Evolutionary conservation across 2,797 vertebrate species (phyloP).

Genomic region (Naso thynnoides): DNA sequence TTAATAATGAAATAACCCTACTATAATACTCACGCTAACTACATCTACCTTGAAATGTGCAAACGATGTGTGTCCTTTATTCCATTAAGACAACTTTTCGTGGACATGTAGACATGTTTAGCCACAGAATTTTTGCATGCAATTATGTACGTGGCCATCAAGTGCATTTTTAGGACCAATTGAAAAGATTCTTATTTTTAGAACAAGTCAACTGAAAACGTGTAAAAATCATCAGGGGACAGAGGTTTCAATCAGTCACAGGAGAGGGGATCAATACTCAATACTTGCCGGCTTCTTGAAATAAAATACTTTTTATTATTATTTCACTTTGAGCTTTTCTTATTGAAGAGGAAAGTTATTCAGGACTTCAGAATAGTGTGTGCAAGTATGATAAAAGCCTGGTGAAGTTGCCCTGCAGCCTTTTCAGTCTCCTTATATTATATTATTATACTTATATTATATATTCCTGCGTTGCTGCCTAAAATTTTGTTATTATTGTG

Average conservation of each 20-base stretch:
- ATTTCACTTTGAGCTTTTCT: conserved; percentile 41
- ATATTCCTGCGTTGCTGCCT: conserved; percentile 50
- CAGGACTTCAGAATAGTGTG: conserved; percentile 41
- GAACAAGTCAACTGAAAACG: not conserved
- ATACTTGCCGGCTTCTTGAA: conserved; percentile 34
- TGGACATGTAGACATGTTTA: not conserved
- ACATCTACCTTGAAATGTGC: not conserved
- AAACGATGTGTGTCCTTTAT: not conserved
- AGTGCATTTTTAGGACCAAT: not conserved
- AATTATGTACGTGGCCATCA: not conserved
- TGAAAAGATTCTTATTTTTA: not conserved
- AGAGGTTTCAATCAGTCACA: too few species aligned
- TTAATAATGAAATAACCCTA: not conserved
- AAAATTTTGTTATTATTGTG: conserved; percentile 57
- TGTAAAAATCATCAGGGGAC: not conserved
- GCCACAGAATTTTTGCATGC: not conserved
- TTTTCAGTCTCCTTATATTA: conserved; percentile 44
- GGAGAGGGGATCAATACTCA: too few species aligned
- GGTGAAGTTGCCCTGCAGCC: conserved; percentile 59
- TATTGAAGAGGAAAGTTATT: conserved; percentile 56
- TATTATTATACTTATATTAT: too few species aligned
- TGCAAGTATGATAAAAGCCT: conserved; percentile 65
- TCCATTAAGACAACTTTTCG: not conserved
- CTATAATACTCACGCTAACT: not conserved
- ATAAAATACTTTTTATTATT: conserved; percentile 51